A percentile compares a stretch with the other conserved stretches of the same genome.
phyloP scores from a whole-genome alignment of 1,140 invertebrate species.

The Calycopis cecrops region DNA sequence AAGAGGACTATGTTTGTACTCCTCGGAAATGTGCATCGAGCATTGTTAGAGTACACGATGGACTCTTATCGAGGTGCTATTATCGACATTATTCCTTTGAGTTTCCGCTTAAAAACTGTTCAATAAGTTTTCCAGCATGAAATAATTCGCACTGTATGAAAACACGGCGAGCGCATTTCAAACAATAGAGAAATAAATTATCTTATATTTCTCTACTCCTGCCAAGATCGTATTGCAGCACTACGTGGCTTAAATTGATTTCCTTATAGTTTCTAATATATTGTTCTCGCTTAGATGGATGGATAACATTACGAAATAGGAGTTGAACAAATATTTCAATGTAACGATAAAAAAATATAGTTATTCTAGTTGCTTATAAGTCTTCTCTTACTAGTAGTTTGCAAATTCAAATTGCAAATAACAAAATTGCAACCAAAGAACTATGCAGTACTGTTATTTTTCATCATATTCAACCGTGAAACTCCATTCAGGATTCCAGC shows the following conservation, averaged over 20 bases:
- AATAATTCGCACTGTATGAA: constrained; percentile 24
- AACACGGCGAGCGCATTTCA: constrained; percentile 30
- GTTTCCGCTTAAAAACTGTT: constrained; percentile 9
- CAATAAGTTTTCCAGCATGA: constrained; percentile 10
- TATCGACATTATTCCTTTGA: constrained; percentile 33
- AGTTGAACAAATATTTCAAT: neutral
- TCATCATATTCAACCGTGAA: constrained; percentile 36
- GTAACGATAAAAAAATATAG: neutral
- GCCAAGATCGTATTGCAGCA: constrained; percentile 11
- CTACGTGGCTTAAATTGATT: constrained; percentile 2
- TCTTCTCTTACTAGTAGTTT: too few relatives aligned
- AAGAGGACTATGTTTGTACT: constrained; percentile 4
- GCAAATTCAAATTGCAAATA: constrained; percentile 10
- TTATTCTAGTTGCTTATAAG: too few relatives aligned
- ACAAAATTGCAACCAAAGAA: constrained; percentile 24
- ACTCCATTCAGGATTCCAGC: constrained; percentile 33
- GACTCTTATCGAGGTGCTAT: constrained; percentile 22
- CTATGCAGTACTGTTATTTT: constrained; percentile 33
- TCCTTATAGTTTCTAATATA: constrained; percentile 1
- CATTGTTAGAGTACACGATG: constrained; percentile 4
- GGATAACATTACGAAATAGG: neutral
- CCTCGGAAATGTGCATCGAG: constrained; percentile 4
- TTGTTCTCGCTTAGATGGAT: neutral
- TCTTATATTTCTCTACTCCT: constrained; percentile 41
- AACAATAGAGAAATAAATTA: constrained; percentile 62